These are phyloP conservation scores for Leptoclinus maculatus DNA, from an alignment of 2,797 vertebrate genomes.

Conservation along the genomic window DNA sequence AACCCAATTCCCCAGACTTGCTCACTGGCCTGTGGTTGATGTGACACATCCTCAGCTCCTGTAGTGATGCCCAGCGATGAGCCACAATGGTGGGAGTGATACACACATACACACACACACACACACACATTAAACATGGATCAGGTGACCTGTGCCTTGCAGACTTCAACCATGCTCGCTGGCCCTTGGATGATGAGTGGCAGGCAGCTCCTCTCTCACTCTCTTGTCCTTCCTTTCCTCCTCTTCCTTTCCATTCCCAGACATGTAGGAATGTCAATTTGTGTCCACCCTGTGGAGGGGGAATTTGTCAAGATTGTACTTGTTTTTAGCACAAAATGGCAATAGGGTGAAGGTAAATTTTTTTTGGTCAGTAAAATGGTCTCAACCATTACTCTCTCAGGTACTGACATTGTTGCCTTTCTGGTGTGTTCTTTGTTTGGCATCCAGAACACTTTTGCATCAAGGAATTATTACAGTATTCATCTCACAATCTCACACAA, in stretches of 20 bases:
- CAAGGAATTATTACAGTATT: not conserved
- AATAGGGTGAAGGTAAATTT: not conserved
- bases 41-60: slow-evolving; percentile 80
- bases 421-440: not conserved
- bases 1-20: slow-evolving; percentile 69
- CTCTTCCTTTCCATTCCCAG: slow-evolving; percentile 23
- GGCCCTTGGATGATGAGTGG: slow-evolving; percentile 80
- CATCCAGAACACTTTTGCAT: not conserved
- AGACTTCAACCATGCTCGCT: slow-evolving; percentile 77
- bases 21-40: slow-evolving; percentile 82
- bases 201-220: slow-evolving; percentile 59
- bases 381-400: not conserved
- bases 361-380: slow-evolving; percentile 7
- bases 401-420: slow-evolving; percentile 1
- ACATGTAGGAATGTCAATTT: slow-evolving; percentile 37
- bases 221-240: slow-evolving; percentile 4
- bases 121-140: slow-evolving; percentile 59
- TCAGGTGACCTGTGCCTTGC: slow-evolving; percentile 75
- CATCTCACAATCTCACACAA: not conserved
- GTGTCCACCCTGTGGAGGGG: slow-evolving; percentile 3
- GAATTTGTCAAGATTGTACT: slow-evolving; percentile 13
- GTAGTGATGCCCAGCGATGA: slow-evolving; percentile 77
- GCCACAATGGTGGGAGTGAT: slow-evolving; percentile 62
- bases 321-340: slow-evolving; percentile 17
- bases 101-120: slow-evolving; percentile 31